phyloP scores from a whole-genome alignment of 1,140 invertebrate species.

The Radopholus similis region DNA sequence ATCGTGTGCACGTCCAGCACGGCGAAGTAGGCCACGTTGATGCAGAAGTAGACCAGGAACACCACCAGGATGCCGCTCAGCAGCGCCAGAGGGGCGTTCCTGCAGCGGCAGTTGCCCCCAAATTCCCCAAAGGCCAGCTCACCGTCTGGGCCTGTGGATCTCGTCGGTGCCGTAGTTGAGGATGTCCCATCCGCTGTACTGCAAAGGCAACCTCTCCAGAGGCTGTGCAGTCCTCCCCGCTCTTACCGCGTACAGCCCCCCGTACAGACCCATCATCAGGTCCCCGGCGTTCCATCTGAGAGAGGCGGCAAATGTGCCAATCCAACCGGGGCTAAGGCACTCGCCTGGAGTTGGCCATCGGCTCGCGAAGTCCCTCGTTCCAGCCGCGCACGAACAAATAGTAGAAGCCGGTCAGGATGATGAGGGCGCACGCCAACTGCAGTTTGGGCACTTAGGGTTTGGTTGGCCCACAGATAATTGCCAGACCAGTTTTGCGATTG shows the following conservation, averaged over 20 bases:
- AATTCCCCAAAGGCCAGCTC: too few relatives aligned
- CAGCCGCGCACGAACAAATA: constrained; percentile 52
- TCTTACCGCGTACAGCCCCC: constrained; percentile 50
- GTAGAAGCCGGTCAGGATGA: constrained; percentile 57
- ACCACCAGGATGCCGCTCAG: constrained; percentile 64
- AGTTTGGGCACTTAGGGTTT: not conserved
- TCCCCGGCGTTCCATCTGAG: constrained; percentile 39
- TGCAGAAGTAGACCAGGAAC: constrained; percentile 63
- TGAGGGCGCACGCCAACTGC: constrained; percentile 48
- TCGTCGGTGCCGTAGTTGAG: constrained; percentile 57
- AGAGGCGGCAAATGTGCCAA: not conserved
- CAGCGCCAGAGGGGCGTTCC: constrained; percentile 64
- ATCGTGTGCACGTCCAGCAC: constrained; percentile 63
- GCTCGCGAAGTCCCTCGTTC: constrained; percentile 43
- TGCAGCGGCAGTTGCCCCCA: too few relatives aligned
- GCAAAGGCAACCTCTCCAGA: not conserved
- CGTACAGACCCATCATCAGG: constrained; percentile 53
- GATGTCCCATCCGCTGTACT: constrained; percentile 57
- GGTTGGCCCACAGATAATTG: not conserved
- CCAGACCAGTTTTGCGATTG: constrained; percentile 45
- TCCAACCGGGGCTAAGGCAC: too few relatives aligned
- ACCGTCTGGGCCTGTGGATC: constrained; percentile 50
- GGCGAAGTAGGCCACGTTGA: constrained; percentile 65
- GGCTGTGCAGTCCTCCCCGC: not conserved
- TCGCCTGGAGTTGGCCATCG: constrained; percentile 23